These are phyloP conservation scores for Perizoma affinitatum DNA, from an alignment of 2,888 invertebrate species.

Conservation along the genomic window DNA sequence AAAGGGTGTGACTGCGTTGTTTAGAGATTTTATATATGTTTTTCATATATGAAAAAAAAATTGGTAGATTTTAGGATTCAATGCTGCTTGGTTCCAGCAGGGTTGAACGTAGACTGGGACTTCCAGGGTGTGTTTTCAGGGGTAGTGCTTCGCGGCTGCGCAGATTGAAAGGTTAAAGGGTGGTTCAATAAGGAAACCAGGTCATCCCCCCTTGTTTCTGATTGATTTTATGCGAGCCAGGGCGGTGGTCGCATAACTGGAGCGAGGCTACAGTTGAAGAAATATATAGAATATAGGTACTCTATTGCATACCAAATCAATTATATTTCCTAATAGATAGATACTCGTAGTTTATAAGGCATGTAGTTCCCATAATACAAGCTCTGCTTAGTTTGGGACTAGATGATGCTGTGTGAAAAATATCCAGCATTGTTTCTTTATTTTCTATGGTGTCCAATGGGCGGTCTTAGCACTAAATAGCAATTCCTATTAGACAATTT, in stretches of 20 bases:
- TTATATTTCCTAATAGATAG: no score
- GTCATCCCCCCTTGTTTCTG: constrained; percentile 48
- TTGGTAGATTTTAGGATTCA: constrained; percentile 42
- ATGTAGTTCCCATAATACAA: no score
- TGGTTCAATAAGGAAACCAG: constrained; percentile 59
- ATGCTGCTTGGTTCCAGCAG: constrained; percentile 42
- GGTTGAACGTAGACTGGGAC: constrained; percentile 58
- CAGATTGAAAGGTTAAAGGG: constrained; percentile 60
- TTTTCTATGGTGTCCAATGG: no score
- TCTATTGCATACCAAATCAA: no score
- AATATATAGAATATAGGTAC: no score
- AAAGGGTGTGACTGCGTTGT: constrained; percentile 47
- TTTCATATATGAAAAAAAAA: constrained; percentile 71
- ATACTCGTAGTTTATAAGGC: no score
- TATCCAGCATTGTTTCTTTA: no score
- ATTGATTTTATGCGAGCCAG: constrained; percentile 34
- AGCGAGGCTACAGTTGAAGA: constrained; percentile 3
- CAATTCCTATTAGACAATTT: no score
- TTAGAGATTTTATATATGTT: constrained; percentile 62
- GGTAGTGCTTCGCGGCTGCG: constrained; percentile 61
- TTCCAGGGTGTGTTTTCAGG: constrained; percentile 47
- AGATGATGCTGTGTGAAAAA: no score
- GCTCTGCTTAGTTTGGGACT: no score
- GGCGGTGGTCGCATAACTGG: constrained; percentile 7
- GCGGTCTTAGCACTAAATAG: no score